Evolutionary conservation across 2,797 vertebrate species (phyloP).

Genomic region (Typhlichthys eigenmanni): DNA sequence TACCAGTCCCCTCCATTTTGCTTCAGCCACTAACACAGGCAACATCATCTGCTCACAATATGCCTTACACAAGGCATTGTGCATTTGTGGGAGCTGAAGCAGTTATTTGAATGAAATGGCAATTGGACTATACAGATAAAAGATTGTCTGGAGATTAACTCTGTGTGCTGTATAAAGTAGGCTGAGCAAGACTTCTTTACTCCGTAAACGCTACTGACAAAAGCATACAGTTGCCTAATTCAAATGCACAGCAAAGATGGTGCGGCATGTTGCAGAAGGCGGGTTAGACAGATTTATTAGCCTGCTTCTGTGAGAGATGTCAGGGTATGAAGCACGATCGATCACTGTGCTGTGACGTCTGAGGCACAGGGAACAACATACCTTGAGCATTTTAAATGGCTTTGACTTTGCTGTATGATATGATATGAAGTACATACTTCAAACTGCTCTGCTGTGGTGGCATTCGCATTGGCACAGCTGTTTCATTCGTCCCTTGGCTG

Average conservation of each 20-base stretch:
- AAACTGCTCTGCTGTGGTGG: conserved; percentile 16
- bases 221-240: conserved; percentile 15
- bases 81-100: conserved; percentile 19
- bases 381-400: conserved; percentile 30
- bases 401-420: conserved; percentile 26
- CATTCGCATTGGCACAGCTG: background rate
- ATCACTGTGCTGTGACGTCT: conserved; percentile 34
- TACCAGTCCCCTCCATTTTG: conserved; percentile 75
- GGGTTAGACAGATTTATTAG: conserved; percentile 48
- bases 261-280: conserved; percentile 16
- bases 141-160: too few species aligned
- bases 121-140: too few species aligned
- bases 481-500: conserved; percentile 19
- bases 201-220: conserved; percentile 16
- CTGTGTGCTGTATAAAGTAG: conserved; percentile 5
- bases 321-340: conserved; percentile 41
- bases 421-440: conserved; percentile 15
- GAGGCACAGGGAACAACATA: conserved; percentile 28
- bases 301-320: conserved; percentile 36
- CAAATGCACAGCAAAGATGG: conserved; percentile 29
- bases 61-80: conserved; percentile 27
- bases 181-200: conserved; percentile 15
- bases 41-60: conserved; percentile 23
- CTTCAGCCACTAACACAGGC: conserved; percentile 56
- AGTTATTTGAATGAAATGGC: too few species aligned